Conservation (phyloP, 1,140 invertebrate species). For the Heliconius hermathena region DNA sequence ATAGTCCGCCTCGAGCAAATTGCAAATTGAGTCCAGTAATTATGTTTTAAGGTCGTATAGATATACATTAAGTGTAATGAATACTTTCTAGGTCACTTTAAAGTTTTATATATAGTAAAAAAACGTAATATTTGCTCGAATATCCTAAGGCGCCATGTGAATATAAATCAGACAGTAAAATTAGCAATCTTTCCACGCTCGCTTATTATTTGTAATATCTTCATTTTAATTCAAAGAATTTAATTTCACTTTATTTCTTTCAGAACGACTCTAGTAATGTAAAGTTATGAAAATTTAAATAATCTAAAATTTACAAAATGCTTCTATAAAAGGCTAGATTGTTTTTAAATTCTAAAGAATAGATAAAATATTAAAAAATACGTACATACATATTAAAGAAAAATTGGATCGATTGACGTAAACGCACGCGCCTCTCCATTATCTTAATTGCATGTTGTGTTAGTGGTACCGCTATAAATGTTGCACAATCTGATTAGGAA, state of each 20-base stretch:
- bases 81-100: slow-evolving; percentile 5
- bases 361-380: background rate
- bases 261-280: background rate
- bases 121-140: background rate
- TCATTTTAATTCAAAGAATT: background rate
- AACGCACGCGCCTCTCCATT: slow-evolving; percentile 33
- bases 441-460: slow-evolving; percentile 40
- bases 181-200: slow-evolving; percentile 26
- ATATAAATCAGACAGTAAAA: slow-evolving; percentile 35
- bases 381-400: background rate
- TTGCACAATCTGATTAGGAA: slow-evolving; percentile 35
- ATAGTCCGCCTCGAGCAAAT: slow-evolving; percentile 5
- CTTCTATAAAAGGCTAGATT: no score
- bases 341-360: no score
- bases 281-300: background rate
- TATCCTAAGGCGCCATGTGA: slow-evolving; percentile 23
- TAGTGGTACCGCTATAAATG: slow-evolving; percentile 28
- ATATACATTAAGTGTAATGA: background rate
- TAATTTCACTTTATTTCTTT: background rate
- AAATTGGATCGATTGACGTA: slow-evolving; percentile 35
- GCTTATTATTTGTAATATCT: background rate
- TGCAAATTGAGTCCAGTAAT: background rate
- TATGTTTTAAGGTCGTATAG: slow-evolving; percentile 10
- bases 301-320: background rate
- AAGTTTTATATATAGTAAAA: slow-evolving; percentile 2